Evolutionary conservation across 2,113 vertebrate genomes (phyloP), one percentile per base, ranked within the genome.

Genomic region (Nymphicus hollandicus): DNA sequence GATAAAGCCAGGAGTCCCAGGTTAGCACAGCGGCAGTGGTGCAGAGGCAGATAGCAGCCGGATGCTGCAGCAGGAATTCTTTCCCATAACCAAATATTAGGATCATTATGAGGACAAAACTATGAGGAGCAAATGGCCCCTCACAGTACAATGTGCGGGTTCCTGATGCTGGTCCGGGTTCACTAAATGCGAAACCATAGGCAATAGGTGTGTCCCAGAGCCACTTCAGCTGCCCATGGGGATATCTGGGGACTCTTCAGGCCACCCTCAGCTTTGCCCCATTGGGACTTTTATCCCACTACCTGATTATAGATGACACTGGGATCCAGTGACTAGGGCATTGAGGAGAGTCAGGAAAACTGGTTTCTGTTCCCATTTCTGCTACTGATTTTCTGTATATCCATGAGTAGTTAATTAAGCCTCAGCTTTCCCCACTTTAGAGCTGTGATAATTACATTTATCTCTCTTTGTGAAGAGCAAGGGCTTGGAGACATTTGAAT

Each of bases 401-500:
- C 49, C 89, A 88, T 20, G 2, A 94, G 79, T 2, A 91, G 77
- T 43, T 94, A 91, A 96, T 96, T 95, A 95, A 92, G 27, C 28
- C 46, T 85, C 53, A 66, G 84, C 76, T 83, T 93, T 77, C 52
- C 27, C 4, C 76, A 68, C 95, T 93, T 97, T 74, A 92, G 60
- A 95, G 74, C 33, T 24, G 88, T 49, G 72, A 92, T 91, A 96
- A 96, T 96, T 94, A 92, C 37, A 65, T 88, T 92, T 96, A 96
- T 94, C 92, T 94, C 68, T 69, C 88, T 91, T 88, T 93, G 79
- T 91, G 80, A 93, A 95, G 68, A 91, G 55, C 63, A 83, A 97
- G 76, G 63, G 17, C 85, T 93, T 94, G 79, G 64, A 90, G 55
- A 80, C 18, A 91, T 93, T 88, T 86, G 69, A 80, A 91, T 96